Base-by-base conservation (phyloP, 2,888 invertebrate species). In the Bibio marci region DNA sequence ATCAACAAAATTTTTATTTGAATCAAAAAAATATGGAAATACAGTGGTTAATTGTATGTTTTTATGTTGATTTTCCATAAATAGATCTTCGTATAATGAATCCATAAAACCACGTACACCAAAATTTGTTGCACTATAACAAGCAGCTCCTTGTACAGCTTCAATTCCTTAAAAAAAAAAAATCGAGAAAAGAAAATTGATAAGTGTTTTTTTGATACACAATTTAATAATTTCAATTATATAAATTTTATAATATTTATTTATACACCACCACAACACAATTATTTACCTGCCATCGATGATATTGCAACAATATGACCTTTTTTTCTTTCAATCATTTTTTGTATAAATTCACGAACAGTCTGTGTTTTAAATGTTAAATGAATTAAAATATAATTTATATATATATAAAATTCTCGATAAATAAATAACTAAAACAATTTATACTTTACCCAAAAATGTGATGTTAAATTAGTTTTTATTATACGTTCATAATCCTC, bases 271-370 rank as follows among this genome's bases (percentile, higher is more conserved):
- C n/a, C n/a, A n/a, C n/a, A n/a, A n/a, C n/a, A n/a, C n/a, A n/a
- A n/a, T n/a, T n/a, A n/a, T n/a, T n/a, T n/a, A n/a, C n/a, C n/a
- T n/a, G n/a, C 58, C 38, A 64, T 48, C 3, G 64, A 63, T 2
- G 63, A 58, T 6, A 64, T 57, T 11, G 63, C 62, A n/a, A 64
- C 59, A 44, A 65, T 55, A 44, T 64, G 64, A 3, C 65, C 64
- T 4, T 55, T 52, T 44, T 59, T 60, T 26, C 59, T 48, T 37
- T 54, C 49, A 27, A 62, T 54, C 65, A 65, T 65, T 42, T 54
- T 57, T 1, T 62, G 59, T 33, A 65, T 44, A 46, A 65, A 64
- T 36, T 59, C 58, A 40, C 61, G 57, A 17, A 60, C 54, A 30
- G 59, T 62, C 65, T 65, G 43, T 17, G 43, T n/a, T n/a, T n/a